A percentile compares a stretch with the other conserved stretches of the same genome.
These are phyloP conservation scores for Thaumatotibia leucotreta DNA, from an alignment of 1,140 invertebrate species.

Conservation along the genomic window DNA sequence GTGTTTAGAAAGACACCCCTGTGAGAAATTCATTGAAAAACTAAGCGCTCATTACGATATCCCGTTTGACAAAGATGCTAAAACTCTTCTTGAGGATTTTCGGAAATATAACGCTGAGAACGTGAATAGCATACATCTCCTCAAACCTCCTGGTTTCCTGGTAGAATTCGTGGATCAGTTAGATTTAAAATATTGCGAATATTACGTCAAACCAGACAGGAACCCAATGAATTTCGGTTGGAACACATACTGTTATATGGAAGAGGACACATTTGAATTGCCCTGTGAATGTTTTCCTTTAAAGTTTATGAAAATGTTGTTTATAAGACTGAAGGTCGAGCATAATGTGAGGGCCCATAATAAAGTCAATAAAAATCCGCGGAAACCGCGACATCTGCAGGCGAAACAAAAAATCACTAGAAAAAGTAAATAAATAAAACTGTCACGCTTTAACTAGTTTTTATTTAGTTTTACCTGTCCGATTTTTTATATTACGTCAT, in stretches of 20 bases:
- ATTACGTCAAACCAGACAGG: not conserved
- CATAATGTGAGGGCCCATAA: not conserved
- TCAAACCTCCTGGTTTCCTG: not conserved
- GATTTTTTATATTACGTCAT: not conserved
- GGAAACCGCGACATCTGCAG: not conserved
- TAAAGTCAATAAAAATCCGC: not conserved
- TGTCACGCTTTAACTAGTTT: too few species aligned
- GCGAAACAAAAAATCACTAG: not conserved
- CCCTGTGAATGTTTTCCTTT: not conserved
- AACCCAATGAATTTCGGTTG: not conserved
- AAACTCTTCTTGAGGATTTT: not conserved
- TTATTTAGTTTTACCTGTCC: not conserved
- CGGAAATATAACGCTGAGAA: not conserved
- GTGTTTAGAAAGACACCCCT: not conserved
- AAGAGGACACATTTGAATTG: not conserved
- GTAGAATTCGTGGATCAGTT: not conserved
- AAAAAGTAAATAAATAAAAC: not conserved
- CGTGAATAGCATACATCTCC: not conserved
- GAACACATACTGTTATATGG: not conserved
- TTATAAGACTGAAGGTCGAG: not conserved
- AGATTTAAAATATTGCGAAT: not conserved
- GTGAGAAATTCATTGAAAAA: not conserved
- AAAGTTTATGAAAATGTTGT: not conserved
- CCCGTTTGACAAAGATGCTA: not conserved
- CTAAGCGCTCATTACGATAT: not conserved